phyloP scores from a whole-genome alignment of 2,888 invertebrate species.

The Acanthococcus lagerstroemiae region DNA sequence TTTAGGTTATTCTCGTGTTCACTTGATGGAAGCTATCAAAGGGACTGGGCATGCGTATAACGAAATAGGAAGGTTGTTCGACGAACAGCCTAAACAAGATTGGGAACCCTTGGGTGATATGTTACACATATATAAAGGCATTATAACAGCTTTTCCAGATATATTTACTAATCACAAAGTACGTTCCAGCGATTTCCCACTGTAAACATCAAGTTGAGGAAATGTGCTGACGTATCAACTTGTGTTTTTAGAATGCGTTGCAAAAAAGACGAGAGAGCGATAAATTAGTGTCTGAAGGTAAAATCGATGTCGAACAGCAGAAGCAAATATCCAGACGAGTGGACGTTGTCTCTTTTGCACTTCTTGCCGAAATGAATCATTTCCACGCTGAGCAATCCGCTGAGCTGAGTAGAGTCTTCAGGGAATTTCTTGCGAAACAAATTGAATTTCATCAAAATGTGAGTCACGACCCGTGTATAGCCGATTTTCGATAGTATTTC shows the following conservation, averaged over 20 bases:
- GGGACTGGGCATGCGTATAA: slow-evolving; percentile 82
- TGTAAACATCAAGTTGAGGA: neutral
- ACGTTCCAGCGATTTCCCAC: slow-evolving; percentile 2
- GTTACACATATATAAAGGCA: slow-evolving; percentile 87
- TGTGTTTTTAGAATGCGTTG: slow-evolving; percentile 51
- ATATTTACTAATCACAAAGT: slow-evolving; percentile 80
- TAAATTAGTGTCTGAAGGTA: slow-evolving; percentile 64
- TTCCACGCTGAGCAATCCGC: slow-evolving; percentile 77
- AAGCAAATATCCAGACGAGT: slow-evolving; percentile 72
- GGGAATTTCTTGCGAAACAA: slow-evolving; percentile 75
- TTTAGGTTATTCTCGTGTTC: slow-evolving; percentile 39
- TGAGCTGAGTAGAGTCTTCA: slow-evolving; percentile 78
- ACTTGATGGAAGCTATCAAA: slow-evolving; percentile 43
- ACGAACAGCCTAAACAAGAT: slow-evolving; percentile 79
- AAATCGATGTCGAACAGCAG: slow-evolving; percentile 70
- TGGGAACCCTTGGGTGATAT: slow-evolving; percentile 86
- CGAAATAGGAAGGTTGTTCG: slow-evolving; percentile 77
- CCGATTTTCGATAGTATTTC: neutral
- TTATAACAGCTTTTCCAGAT: slow-evolving; percentile 82
- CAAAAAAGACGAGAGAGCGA: slow-evolving; percentile 85
- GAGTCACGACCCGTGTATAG: neutral
- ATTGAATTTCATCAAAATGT: slow-evolving; percentile 78
- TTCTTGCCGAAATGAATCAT: slow-evolving; percentile 88
- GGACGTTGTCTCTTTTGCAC: slow-evolving; percentile 83
- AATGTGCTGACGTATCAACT: neutral